Evolutionary conservation across 2,888 invertebrate species (phyloP).

Genomic region (Machimus atricapillus): DNA sequence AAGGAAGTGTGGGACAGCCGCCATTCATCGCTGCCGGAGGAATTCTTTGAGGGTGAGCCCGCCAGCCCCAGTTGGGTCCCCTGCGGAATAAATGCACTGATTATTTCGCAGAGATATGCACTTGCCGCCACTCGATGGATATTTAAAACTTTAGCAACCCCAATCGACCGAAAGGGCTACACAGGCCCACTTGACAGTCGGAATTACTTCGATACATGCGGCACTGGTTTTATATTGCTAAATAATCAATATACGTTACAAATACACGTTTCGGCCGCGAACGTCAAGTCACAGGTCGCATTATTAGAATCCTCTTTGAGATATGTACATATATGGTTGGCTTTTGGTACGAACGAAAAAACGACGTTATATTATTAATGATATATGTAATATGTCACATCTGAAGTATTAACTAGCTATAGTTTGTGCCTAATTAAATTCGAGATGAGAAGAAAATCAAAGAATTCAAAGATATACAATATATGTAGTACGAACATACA

Average conservation of each 20-base stretch:
- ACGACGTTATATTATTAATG: no score
- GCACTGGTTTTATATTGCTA: background rate
- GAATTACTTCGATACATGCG: background rate
- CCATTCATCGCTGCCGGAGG: background rate
- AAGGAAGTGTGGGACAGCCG: constrained; percentile 18
- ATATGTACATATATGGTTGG: background rate
- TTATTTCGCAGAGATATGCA: constrained; percentile 14
- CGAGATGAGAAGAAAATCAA: no score
- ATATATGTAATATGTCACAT: no score
- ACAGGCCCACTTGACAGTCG: background rate
- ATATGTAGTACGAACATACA: no score
- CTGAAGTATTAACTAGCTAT: no score
- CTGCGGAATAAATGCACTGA: background rate
- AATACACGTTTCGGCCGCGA: background rate
- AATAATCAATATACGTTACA: background rate
- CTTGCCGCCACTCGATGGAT: background rate
- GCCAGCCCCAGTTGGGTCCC: background rate
- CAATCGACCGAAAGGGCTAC: background rate
- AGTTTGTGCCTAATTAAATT: no score
- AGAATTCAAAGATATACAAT: no score
- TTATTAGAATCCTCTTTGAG: background rate
- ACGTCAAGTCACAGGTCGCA: background rate
- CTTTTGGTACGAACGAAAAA: background rate
- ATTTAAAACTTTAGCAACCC: background rate
- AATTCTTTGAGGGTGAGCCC: background rate